Base-by-base conservation (phyloP, 1,140 invertebrate species). In the Caenorhabditis brenneri region DNA sequence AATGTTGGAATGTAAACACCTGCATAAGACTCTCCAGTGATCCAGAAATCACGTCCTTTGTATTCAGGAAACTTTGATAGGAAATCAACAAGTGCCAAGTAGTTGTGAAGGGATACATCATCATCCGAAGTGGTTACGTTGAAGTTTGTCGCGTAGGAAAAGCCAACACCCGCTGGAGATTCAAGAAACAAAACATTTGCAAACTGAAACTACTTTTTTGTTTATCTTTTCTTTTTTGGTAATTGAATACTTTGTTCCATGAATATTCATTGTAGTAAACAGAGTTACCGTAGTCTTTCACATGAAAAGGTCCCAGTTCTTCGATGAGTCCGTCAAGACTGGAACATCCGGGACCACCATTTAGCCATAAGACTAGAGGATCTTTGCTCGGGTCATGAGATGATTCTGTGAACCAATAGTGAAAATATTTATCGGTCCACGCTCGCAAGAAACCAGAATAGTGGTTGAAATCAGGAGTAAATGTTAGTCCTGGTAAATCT, bases 151-250 rank as follows among this genome's bases (percentile, higher is more conserved):
- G 91, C 87, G 86, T 93, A 93, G 0, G 92, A 93, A 84, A 90
- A 93, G 0, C 92, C 92, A 69, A 93, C 92, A 81, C 92, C 92
- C 24, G 92, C 92, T 74, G 92, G 92, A 19, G 92, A 90, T 85
- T 93, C 92, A 36, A 93, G 80, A 84, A 91, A 93, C 4, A 93
- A 60, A 36, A 96, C 95, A 90, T 95, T 96, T 46, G 95, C 94
- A 84, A 94, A 94, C 93, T 95, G 90, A 69, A 85, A 74, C 24
- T 0, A 10, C 10, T 22, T 22, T 22, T 51, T 22, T 9, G 9
- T 3, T 2, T 55, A 4, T 55, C 6, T 55, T 27, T 29, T 55
- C 10, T 9, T 0, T 9, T 12, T 55, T 29, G 19, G 9, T 51
- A 15, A 27, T 48, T 22, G 1, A 33, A 87, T 87, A 92, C 91